Evolutionary conservation across 2,113 vertebrate species (phyloP).

Genomic region (Ranitomeya imitator): DNA sequence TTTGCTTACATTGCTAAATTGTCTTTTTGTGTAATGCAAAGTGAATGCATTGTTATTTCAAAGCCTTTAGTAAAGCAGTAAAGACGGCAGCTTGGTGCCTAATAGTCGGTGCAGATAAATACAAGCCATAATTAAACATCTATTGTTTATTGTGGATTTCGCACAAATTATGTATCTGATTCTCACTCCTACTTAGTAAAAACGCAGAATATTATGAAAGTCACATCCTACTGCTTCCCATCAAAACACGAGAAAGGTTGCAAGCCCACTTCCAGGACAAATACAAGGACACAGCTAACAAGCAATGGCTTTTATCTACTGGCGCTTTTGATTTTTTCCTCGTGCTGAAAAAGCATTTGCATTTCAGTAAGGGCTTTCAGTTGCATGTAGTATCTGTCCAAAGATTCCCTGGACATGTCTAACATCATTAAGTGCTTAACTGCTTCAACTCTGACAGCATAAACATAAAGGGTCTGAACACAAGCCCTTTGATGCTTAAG

Average conservation of each 20-base stretch:
- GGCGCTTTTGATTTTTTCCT: constrained; percentile 49
- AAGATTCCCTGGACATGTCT: constrained; percentile 56
- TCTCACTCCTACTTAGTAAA: background rate
- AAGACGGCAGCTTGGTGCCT: constrained; percentile 1
- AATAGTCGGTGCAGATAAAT: constrained; percentile 13
- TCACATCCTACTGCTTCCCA: constrained; percentile 20
- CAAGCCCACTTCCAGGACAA: constrained; percentile 50
- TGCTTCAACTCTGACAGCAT: constrained; percentile 52
- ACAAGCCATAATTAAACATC: constrained; percentile 7
- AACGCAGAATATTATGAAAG: background rate
- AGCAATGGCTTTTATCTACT: constrained; percentile 55
- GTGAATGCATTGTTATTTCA: constrained; percentile 6
- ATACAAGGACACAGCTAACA: constrained; percentile 57
- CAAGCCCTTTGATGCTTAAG: constrained; percentile 33
- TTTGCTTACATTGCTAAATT: constrained; percentile 9
- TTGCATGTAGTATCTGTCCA: constrained; percentile 45
- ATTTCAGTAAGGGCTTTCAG: constrained; percentile 57
- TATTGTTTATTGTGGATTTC: background rate
- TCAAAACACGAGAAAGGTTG: constrained; percentile 30
- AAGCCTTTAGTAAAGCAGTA: background rate
- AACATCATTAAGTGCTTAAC: constrained; percentile 57
- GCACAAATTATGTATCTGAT: background rate
- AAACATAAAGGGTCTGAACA: constrained; percentile 45
- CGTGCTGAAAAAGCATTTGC: constrained; percentile 38
- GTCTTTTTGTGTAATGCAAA: background rate